Evolutionary conservation across 2,888 invertebrate genomes (phyloP), one percentile per base, ranked within the genome.

Genomic region (Lasioglossum calceatum): DNA sequence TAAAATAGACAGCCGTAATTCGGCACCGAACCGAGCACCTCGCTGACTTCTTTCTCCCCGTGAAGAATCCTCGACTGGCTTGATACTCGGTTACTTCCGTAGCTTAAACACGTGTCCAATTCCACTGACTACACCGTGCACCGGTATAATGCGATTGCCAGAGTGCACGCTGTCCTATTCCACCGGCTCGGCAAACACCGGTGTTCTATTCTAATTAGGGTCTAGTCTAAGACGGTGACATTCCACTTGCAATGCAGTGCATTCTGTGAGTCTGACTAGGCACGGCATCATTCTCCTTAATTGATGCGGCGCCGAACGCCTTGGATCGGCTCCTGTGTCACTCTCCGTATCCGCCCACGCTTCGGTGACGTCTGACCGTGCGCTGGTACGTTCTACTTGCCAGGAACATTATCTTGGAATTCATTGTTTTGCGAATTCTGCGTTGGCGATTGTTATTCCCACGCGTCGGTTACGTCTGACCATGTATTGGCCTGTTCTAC

Each of bases 111-210:
- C 42, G 23, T 39, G 71, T 71, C 39, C 42, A 42, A 71, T 71
- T 71, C 42, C 39, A 23, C 39, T n/a, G 71, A 39, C 42, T n/a
- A n/a, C 71, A n/a, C 12, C n/a, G 23, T 5, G 39, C 39, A 5
- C 71, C 42, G 42, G 71, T 71, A 71, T 71, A 71, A 71, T 71
- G 71, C 12, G 71, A 71, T 74, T 74, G 71, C 19, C 71, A 42
- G 71, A 71, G 42, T 71, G n/a, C n/a, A 14, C 71, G 39, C 71
- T 5, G 42, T 42, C n/a, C 39, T 42, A 39, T 71, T 71, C n/a
- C n/a, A 42, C 71, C 23, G 71, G 12, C 23, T 42, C 14, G 42
- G 42, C 42, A 71, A 71, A 71, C 42, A 71, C n/a, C n/a, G 71
- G 42, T 71, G 42, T 42, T 71, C 71, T 71, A 71, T 71, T 71